Evolutionary conservation across 2,888 invertebrate genomes (phyloP).

Genomic region (Drosophila monieri): DNA sequence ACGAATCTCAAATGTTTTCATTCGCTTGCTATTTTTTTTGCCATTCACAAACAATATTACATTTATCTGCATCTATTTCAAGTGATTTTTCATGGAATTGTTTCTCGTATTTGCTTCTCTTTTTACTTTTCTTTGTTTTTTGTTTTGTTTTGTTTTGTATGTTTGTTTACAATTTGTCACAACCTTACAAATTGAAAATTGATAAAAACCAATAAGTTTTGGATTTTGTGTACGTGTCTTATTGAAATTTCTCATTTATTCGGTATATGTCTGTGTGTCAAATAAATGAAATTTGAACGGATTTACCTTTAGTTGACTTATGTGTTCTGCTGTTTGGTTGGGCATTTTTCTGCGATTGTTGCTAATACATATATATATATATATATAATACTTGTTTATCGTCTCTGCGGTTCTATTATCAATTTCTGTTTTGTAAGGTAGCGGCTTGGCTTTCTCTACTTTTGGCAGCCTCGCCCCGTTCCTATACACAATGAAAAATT

Average conservation of each 20-base stretch:
- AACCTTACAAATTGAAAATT: constrained; percentile 84
- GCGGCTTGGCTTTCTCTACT: constrained; percentile 38
- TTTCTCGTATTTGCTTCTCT: constrained; percentile 48
- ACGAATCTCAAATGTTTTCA: constrained; percentile 74
- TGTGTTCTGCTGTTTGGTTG: constrained; percentile 14
- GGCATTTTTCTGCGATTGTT: constrained; percentile 40
- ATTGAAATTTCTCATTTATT: constrained; percentile 55
- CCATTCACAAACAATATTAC: constrained; percentile 76
- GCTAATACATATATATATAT: constrained; percentile 40
- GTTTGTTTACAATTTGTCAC: constrained; percentile 84
- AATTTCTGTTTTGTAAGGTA: constrained; percentile 68
- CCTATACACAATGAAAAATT: constrained; percentile 73
- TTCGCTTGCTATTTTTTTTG: constrained; percentile 64
- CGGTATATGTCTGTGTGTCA: constrained; percentile 14
- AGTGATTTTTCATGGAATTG: constrained; percentile 61
- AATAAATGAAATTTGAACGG: constrained; percentile 41
- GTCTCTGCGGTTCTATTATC: constrained; percentile 55
- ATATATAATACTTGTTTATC: constrained; percentile 63
- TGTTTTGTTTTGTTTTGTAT: constrained; percentile 65
- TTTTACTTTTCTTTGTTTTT: constrained; percentile 58
- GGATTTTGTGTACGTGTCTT: constrained; percentile 47
- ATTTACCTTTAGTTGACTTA: constrained; percentile 21
- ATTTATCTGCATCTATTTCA: constrained; percentile 62
- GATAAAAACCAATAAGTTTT: constrained; percentile 76
- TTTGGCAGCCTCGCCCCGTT: constrained; percentile 27